phyloP scores from a whole-genome alignment of 2,888 invertebrate genomes.

The Lycophotia porphyrea region DNA sequence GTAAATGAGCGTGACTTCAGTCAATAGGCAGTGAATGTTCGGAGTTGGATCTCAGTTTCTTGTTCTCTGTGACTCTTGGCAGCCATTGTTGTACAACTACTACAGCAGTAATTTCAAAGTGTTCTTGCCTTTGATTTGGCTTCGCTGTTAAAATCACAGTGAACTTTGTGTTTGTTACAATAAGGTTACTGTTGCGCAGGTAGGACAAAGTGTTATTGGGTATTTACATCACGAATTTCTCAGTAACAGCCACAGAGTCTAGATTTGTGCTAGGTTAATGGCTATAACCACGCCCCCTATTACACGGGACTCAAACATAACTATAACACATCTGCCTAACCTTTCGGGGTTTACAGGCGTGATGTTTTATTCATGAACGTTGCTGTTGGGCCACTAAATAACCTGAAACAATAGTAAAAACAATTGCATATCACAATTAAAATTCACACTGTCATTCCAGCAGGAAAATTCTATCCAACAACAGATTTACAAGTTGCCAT shows the following conservation, averaged over 20 bases:
- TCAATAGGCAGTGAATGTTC: not conserved
- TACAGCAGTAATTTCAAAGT: not conserved
- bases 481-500: slow-evolving; percentile 37
- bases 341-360: no score
- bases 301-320: not conserved
- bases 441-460: not conserved
- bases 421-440: slow-evolving; percentile 12
- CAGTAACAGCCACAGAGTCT: no score
- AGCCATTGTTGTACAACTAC: not conserved
- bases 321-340: not conserved
- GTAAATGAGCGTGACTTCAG: slow-evolving; percentile 27
- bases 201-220: not conserved
- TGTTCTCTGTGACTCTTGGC: slow-evolving; percentile 9
- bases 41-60: slow-evolving; percentile 16
- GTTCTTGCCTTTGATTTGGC: not conserved
- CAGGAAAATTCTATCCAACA: slow-evolving; percentile 16
- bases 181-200: not conserved
- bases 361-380: not conserved
- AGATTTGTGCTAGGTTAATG: not conserved
- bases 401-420: not conserved
- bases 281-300: not conserved
- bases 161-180: not conserved
- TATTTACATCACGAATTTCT: no score
- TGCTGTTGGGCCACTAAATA: not conserved
- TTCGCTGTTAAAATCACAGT: not conserved